phyloP scores from a whole-genome alignment of 2,888 invertebrate genomes.

The Spodoptera picta region DNA sequence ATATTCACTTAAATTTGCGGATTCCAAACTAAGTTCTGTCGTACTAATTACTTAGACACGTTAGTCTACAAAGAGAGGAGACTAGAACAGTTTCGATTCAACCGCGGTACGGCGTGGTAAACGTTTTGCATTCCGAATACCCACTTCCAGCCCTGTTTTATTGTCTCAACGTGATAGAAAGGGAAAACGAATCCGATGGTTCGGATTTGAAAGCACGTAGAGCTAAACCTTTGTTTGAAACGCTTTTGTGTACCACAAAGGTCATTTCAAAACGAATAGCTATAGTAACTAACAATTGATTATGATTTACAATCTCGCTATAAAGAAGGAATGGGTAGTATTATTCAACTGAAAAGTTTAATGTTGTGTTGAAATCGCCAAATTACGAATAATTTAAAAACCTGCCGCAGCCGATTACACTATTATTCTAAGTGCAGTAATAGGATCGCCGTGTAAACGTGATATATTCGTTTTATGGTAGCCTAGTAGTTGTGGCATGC shows the following conservation, averaged over 20 bases:
- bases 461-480: conserved; percentile 30
- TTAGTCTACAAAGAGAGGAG: conserved; percentile 45
- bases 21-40: conserved; percentile 37
- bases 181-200: conserved; percentile 47
- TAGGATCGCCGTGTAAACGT: conserved; percentile 16
- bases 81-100: conserved; percentile 33
- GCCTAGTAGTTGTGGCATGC: conserved; percentile 44
- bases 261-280: conserved; percentile 11
- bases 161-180: conserved; percentile 55
- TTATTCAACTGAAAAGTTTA: conserved; percentile 1
- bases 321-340: neutral
- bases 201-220: conserved; percentile 42
- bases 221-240: conserved; percentile 40
- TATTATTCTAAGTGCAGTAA: conserved; percentile 14
- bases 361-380: neutral
- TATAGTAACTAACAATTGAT: conserved; percentile 14
- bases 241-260: conserved; percentile 31
- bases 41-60: conserved; percentile 56
- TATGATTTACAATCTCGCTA: conserved; percentile 8
- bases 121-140: conserved; percentile 54
- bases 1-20: conserved; percentile 35
- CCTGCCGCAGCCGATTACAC: neutral
- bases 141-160: conserved; percentile 55
- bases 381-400: too few relatives aligned
- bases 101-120: conserved; percentile 36